phyloP scores from a whole-genome alignment of 2,888 invertebrate species.

The Blastobasis adustella region DNA sequence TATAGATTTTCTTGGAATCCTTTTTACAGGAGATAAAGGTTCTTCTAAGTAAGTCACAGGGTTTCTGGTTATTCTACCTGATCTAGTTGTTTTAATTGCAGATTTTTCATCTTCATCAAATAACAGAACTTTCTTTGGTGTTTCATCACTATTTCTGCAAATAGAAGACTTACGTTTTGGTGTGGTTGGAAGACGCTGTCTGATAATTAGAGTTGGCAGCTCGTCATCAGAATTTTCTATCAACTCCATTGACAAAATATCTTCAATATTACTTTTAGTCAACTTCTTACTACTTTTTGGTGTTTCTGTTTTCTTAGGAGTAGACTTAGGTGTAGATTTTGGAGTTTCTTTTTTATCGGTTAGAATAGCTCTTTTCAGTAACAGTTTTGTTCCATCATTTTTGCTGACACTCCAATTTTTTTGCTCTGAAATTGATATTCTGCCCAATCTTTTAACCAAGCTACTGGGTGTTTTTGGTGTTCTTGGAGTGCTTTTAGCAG shows the following conservation, averaged over 20 bases:
- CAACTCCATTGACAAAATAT: conserved; percentile 52
- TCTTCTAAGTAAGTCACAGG: conserved; percentile 42
- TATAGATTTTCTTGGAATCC: conserved; percentile 27
- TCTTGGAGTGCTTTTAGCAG: conserved; percentile 30
- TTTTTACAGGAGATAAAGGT: conserved; percentile 40
- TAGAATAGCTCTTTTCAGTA: conserved; percentile 63
- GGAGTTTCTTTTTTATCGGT: conserved; percentile 56
- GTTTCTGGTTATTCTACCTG: conserved; percentile 34
- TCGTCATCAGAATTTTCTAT: conserved; percentile 62
- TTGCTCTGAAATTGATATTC: conserved; percentile 48
- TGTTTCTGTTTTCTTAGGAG: conserved; percentile 39
- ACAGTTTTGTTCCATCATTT: conserved; percentile 59
- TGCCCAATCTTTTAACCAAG: conserved; percentile 51
- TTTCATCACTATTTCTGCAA: conserved; percentile 36
- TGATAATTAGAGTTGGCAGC: conserved; percentile 56
- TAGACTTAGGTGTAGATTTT: conserved; percentile 33
- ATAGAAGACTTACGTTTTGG: conserved; percentile 50
- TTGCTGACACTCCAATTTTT: conserved; percentile 64
- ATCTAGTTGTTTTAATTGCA: conserved; percentile 31
- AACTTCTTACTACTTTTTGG: conserved; percentile 40
- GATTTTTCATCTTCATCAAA: conserved; percentile 45
- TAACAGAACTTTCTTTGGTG: conserved; percentile 48
- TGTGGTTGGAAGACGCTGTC: conserved; percentile 42
- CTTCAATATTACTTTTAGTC: conserved; percentile 38
- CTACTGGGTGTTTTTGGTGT: conserved; percentile 57